Conservation (phyloP, 2,113 vertebrate species). For the Gobiocypris rarus region DNA sequence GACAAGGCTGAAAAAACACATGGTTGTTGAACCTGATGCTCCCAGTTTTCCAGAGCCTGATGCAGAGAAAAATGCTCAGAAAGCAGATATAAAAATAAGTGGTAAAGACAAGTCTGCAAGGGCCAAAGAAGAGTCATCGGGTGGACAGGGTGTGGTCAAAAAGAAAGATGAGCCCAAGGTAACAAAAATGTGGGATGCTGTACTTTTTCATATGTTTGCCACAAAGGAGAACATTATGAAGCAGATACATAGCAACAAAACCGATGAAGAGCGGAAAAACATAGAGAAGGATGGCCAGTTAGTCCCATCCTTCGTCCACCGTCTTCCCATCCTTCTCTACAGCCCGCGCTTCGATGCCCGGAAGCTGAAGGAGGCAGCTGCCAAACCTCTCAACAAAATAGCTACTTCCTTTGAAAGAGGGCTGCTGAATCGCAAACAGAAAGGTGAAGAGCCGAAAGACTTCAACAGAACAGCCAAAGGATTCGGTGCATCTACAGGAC, state of each 20-base stretch:
- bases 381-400: constrained; percentile 76
- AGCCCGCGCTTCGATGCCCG: constrained; percentile 89
- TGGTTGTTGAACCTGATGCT: constrained; percentile 81
- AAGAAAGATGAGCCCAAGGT: constrained; percentile 72
- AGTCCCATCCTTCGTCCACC: constrained; percentile 72
- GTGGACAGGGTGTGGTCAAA: constrained; percentile 58
- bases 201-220: constrained; percentile 87
- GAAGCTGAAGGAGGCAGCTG: constrained; percentile 86
- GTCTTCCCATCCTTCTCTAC: constrained; percentile 84
- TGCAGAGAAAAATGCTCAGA: constrained; percentile 48
- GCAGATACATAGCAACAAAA: constrained; percentile 68
- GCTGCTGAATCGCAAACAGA: constrained; percentile 70
- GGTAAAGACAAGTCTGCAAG: constrained; percentile 17
- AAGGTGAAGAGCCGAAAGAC: constrained; percentile 78
- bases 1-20: constrained; percentile 86
- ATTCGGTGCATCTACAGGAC: constrained; percentile 72
- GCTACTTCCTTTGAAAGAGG: constrained; percentile 72
- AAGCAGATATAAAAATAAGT: constrained; percentile 35
- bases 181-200: constrained; percentile 90
- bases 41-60: constrained; percentile 66
- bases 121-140: constrained; percentile 18
- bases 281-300: constrained; percentile 53
- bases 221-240: constrained; percentile 74
- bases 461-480: constrained; percentile 88
- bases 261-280: constrained; percentile 63